Evolutionary conservation across 2,888 invertebrate genomes (phyloP).

Genomic region (Cheilosia vulpina): DNA sequence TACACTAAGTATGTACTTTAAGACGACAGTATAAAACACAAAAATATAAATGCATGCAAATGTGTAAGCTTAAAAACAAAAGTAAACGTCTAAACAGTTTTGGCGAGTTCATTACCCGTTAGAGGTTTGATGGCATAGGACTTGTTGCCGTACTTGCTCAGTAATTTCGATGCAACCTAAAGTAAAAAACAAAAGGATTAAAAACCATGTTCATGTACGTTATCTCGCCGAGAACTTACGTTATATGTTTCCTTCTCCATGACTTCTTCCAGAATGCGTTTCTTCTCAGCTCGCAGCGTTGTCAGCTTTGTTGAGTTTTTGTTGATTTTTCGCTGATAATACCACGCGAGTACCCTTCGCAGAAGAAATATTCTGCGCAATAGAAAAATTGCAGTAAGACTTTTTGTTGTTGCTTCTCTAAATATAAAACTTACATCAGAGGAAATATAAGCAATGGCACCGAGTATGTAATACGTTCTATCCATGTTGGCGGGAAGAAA

Average conservation of each 20-base stretch:
- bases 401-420: neutral
- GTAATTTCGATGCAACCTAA: constrained; percentile 82
- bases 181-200: neutral
- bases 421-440: constrained; percentile 89
- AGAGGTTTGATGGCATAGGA: constrained; percentile 75
- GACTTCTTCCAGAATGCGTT: constrained; percentile 95
- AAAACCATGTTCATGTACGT: neutral
- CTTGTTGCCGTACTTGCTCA: constrained; percentile 82
- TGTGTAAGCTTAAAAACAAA: neutral
- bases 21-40: too few species aligned
- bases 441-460: constrained; percentile 92
- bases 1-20: too few species aligned
- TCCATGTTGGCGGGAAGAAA: constrained; percentile 90
- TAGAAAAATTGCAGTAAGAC: constrained; percentile 45
- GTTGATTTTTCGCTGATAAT: constrained; percentile 92
- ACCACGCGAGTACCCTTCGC: constrained; percentile 93
- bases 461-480: constrained; percentile 90
- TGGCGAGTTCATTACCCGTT: constrained; percentile 40
- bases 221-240: constrained; percentile 82
- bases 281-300: constrained; percentile 91
- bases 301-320: constrained; percentile 90
- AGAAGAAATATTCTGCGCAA: constrained; percentile 89
- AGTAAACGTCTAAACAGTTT: constrained; percentile 1
- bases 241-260: constrained; percentile 99
- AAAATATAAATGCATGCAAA: neutral